These are phyloP conservation scores for Lottia gigantea DNA, from an alignment of 2,888 invertebrate species.

Conservation along the genomic window DNA sequence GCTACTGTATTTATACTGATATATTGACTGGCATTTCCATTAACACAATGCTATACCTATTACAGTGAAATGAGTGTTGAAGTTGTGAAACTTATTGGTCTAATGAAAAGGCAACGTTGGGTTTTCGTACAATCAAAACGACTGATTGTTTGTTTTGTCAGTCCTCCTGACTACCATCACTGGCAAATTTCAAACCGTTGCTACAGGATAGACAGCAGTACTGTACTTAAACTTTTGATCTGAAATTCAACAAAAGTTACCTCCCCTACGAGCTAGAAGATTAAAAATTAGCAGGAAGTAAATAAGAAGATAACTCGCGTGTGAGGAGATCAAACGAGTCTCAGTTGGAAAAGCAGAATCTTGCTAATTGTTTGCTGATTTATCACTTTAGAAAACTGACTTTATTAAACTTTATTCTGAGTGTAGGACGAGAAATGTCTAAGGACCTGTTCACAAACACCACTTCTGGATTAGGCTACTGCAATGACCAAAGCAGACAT, in stretches of 20 bases:
- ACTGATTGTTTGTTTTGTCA: too few species aligned
- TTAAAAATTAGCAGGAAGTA: conserved; percentile 3
- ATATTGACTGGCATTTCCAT: too few species aligned
- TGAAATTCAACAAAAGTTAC: too few species aligned
- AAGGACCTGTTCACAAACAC: background rate
- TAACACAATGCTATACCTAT: too few species aligned
- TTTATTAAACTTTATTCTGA: too few species aligned
- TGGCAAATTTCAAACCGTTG: background rate
- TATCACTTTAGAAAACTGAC: background rate
- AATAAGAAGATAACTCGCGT: background rate
- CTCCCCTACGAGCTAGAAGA: background rate
- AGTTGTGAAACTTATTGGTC: too few species aligned
- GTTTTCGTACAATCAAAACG: too few species aligned
- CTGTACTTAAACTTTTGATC: too few species aligned
- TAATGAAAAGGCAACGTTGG: too few species aligned
- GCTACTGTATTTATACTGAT: too few species aligned
- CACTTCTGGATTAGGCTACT: background rate
- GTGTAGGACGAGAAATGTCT: background rate
- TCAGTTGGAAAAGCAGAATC: background rate
- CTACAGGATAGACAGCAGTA: background rate
- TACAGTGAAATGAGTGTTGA: too few species aligned
- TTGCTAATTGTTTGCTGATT: conserved; percentile 1
- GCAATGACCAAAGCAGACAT: too few species aligned
- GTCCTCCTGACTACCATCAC: background rate
- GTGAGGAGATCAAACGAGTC: background rate